Conservation (phyloP, 2,888 invertebrate genomes). For the Callinectes sapidus region DNA sequence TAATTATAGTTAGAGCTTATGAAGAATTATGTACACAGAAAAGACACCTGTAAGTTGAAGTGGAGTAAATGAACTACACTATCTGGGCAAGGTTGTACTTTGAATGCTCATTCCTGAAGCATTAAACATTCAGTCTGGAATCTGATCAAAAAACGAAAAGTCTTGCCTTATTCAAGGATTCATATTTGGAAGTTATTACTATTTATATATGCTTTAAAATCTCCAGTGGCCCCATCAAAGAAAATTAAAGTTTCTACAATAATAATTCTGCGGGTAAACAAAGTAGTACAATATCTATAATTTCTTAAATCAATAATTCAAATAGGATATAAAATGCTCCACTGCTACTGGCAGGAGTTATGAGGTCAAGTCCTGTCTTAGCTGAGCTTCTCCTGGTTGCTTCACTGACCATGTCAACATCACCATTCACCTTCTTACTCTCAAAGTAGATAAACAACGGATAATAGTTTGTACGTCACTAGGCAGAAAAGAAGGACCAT, state of each 20-base stretch:
- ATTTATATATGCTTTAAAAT: not conserved
- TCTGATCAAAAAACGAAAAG: conserved; percentile 17
- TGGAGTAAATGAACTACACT: conserved; percentile 1
- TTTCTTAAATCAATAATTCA: no score
- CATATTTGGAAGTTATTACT: not conserved
- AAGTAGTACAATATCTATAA: not conserved
- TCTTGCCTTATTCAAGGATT: not conserved
- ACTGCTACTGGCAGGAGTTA: no score
- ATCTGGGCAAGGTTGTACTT: conserved; percentile 42
- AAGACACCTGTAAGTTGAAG: conserved; percentile 33
- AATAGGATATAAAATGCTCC: no score
- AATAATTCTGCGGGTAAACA: not conserved
- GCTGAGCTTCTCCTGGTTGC: no score
- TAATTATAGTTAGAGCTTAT: conserved; percentile 10
- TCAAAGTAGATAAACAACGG: no score
- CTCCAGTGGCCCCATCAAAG: not conserved
- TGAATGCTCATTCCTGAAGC: not conserved
- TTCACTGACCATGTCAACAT: no score
- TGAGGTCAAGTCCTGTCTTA: no score
- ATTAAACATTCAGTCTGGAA: not conserved
- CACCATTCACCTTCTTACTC: no score
- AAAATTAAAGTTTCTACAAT: not conserved
- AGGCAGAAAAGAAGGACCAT: not conserved
- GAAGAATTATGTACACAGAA: conserved; percentile 30
- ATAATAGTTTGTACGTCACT: no score